Percentiles rank a stretch among this genome's conserved stretches.
phyloP scores from a whole-genome alignment of 2,888 invertebrate species.

The Cerceris ruficornis region DNA sequence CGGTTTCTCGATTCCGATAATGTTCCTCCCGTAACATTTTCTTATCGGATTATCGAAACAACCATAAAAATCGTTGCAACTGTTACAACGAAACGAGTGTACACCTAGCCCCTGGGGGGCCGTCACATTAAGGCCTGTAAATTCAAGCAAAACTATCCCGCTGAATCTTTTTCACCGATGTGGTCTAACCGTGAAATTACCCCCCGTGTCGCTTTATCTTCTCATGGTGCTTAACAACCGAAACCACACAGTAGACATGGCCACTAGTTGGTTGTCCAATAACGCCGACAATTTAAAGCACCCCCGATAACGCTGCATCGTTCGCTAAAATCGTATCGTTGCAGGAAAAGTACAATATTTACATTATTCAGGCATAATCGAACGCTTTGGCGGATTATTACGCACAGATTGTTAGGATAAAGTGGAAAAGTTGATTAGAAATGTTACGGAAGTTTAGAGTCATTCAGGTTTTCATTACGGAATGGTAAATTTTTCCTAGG shows the following conservation, averaged over 20 bases:
- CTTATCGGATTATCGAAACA: neutral
- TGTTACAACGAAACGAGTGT: neutral
- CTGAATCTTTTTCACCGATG: conserved; percentile 9
- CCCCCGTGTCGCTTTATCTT: conserved; percentile 20
- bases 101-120: neutral
- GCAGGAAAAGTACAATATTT: too few species aligned
- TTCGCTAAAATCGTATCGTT: neutral
- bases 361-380: too few species aligned
- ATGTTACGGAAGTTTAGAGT: too few species aligned
- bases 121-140: neutral
- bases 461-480: too few species aligned
- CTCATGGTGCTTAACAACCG: conserved; percentile 6
- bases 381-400: too few species aligned
- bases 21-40: too few species aligned
- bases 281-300: conserved; percentile 27
- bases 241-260: conserved; percentile 17
- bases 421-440: too few species aligned
- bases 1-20: too few species aligned
- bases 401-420: too few species aligned
- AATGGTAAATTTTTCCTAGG: too few species aligned
- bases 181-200: conserved; percentile 7
- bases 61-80: neutral
- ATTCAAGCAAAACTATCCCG: neutral
- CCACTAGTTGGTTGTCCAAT: conserved; percentile 8
- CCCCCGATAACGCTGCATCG: neutral